Percentiles rank a stretch among this genome's conserved stretches.
These are phyloP conservation scores for Ammodytes dubius DNA, from an alignment of 2,113 vertebrate genomes.

Conservation along the genomic window DNA sequence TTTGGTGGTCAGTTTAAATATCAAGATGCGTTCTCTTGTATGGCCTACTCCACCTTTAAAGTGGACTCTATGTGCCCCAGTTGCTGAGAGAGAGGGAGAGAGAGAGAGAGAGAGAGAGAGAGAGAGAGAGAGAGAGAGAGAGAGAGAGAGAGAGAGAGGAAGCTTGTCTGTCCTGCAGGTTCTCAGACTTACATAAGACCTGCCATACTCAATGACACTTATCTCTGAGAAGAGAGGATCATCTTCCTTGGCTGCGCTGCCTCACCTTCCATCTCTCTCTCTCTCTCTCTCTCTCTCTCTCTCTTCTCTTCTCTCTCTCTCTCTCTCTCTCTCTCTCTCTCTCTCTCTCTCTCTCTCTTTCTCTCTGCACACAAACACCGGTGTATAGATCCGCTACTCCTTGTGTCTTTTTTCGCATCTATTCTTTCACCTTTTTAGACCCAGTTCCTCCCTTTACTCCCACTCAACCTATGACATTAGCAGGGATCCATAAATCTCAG, in stretches of 20 bases:
- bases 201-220: slow-evolving; percentile 78
- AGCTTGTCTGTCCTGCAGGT: slow-evolving; percentile 66
- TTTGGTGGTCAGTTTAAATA: no score
- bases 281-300: slow-evolving; percentile 3
- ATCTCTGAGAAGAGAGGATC: slow-evolving; percentile 77
- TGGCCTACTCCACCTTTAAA: no score
- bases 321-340: background rate
- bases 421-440: slow-evolving; percentile 1
- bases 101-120: slow-evolving; percentile 36
- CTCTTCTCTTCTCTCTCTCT: background rate
- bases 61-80: slow-evolving; percentile 5
- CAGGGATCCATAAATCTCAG: slow-evolving; percentile 25
- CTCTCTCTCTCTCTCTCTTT: background rate
- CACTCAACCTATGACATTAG: slow-evolving; percentile 20
- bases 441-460: background rate
- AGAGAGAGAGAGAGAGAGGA: slow-evolving; percentile 37
- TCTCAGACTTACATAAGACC: slow-evolving; percentile 68
- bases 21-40: no score
- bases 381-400: slow-evolving; percentile 21
- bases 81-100: slow-evolving; percentile 34
- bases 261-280: slow-evolving; percentile 31
- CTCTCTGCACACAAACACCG: background rate
- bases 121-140: slow-evolving; percentile 33
- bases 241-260: slow-evolving; percentile 47
- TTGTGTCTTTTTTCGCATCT: background rate